Base-by-base conservation (phyloP, 92 coral and sea anemone genomes). In the Epizoanthus rinbou region DNA sequence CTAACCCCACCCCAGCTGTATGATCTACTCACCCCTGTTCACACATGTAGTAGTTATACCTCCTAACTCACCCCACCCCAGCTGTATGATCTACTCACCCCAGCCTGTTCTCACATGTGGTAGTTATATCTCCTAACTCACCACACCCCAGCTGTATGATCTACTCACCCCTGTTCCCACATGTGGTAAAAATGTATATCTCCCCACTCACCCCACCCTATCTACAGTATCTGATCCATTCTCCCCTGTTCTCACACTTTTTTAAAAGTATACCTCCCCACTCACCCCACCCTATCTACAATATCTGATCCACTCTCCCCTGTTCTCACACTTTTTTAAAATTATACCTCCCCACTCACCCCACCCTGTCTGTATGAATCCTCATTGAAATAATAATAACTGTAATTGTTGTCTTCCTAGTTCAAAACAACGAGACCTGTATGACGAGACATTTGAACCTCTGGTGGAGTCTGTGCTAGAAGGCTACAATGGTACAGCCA, bases 401-500 rank as follows among this genome's bases (percentile, higher is more conserved):
- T 13, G 25, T 74, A 14, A n/a, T 54, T 43, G 56, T 86, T 62
- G 8, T 24, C 6, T 69, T 80, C 60, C 3, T 54, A 96, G 99
- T 75, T 96, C 99, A 66, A 90, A 90, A 74, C 98, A 96, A 86
- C 84, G 89, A 31, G 99, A 96, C 16, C 94, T 96, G 52, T 96
- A 96, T 87, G 99, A 96, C 86, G 99, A 96, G 73, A 96, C 97
- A 75, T 96, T 96, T 74, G 89, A 98, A 23, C 94, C 88, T 72
- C 62, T 94, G 3, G 99, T 96, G 67, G 97, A 94, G 70, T 96
- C 99, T 80, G 99, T 96, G 24, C 87, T 93, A 4, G 98, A 91
- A 83, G 99, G 99, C 2, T 96, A 96, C 79, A 96, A 96, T 91
- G 99, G 99, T 91, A 80, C 22, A 19, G 8, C 21, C 3, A 18